Percentiles rank a stretch among this genome's conserved stretches.
Conservation (phyloP, 2,113 vertebrate genomes). For the Suncus etruscus region DNA sequence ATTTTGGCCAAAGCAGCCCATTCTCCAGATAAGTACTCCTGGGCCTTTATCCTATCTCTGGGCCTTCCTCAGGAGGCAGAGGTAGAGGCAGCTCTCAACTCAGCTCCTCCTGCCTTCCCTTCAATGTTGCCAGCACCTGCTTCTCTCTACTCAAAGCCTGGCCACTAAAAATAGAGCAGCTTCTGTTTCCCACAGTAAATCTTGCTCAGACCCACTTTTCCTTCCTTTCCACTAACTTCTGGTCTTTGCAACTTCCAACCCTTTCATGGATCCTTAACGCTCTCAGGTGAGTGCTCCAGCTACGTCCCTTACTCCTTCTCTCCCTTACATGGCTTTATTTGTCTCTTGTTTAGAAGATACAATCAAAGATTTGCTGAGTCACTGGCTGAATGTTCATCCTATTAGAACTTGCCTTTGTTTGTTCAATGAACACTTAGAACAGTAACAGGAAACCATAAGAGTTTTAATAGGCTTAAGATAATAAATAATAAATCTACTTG, state of each 20-base stretch:
- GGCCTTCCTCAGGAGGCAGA: background rate
- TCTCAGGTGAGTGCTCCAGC: background rate
- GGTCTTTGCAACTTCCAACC: conserved; percentile 45
- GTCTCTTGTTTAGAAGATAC: background rate
- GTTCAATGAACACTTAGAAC: background rate
- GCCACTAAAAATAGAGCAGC: conserved; percentile 73
- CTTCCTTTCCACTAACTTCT: conserved; percentile 59
- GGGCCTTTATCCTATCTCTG: background rate
- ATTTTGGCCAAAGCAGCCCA: background rate
- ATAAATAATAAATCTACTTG: background rate
- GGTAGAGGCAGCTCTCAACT: background rate
- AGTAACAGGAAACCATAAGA: background rate
- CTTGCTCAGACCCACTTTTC: conserved; percentile 46
- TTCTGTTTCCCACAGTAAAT: conserved; percentile 71
- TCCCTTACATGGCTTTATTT: background rate
- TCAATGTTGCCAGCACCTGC: conserved; percentile 29
- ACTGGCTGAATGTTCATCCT: background rate
- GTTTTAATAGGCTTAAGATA: background rate
- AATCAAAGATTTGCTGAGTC: background rate
- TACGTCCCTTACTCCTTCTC: background rate
- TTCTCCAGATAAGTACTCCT: background rate
- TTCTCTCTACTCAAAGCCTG: conserved; percentile 29
- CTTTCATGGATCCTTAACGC: background rate
- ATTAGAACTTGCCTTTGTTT: conserved; percentile 4
- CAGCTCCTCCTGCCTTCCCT: background rate